A percentile compares a stretch with the other conserved stretches of the same genome.
phyloP scores from a whole-genome alignment of 2,113 vertebrate genomes.

The Takifugu flavidus region DNA sequence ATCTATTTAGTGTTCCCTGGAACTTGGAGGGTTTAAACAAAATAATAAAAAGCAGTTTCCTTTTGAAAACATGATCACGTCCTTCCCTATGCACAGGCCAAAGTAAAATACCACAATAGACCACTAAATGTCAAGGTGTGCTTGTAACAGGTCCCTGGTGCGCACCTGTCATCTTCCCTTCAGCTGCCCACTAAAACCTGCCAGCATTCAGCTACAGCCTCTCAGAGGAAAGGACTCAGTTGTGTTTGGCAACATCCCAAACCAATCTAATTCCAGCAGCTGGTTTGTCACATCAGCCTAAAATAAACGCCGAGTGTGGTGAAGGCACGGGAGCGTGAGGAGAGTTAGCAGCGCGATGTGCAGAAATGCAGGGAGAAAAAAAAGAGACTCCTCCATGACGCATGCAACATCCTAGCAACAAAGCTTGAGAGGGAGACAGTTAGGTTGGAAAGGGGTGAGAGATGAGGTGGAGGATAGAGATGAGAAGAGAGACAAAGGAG shows the following conservation, averaged over 20 bases:
- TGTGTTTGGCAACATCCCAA: constrained; percentile 42
- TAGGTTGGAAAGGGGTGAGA: background rate
- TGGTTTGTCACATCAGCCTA: constrained; percentile 21
- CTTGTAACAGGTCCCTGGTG: constrained; percentile 58
- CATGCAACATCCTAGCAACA: constrained; percentile 21
- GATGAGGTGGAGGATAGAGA: background rate
- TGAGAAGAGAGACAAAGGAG: background rate
- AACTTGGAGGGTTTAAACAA: too few species aligned
- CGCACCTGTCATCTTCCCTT: constrained; percentile 53
- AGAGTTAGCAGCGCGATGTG: constrained; percentile 2
- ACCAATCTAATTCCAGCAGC: constrained; percentile 43
- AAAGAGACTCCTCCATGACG: constrained; percentile 8
- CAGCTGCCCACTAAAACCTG: constrained; percentile 48
- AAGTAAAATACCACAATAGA: constrained; percentile 34
- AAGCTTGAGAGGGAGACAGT: background rate
- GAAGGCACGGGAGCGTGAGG: constrained; percentile 11
- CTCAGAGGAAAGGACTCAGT: constrained; percentile 42
- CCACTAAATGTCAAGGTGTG: constrained; percentile 51
- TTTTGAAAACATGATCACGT: background rate
- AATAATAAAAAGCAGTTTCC: too few species aligned
- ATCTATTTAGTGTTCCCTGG: too few species aligned
- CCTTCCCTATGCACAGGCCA: background rate
- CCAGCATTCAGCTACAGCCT: constrained; percentile 37
- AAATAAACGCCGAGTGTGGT: constrained; percentile 31
- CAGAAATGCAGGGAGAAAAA: constrained; percentile 3